Evolutionary conservation across 2,888 invertebrate genomes (phyloP).

Genomic region (Alcis repandata): DNA sequence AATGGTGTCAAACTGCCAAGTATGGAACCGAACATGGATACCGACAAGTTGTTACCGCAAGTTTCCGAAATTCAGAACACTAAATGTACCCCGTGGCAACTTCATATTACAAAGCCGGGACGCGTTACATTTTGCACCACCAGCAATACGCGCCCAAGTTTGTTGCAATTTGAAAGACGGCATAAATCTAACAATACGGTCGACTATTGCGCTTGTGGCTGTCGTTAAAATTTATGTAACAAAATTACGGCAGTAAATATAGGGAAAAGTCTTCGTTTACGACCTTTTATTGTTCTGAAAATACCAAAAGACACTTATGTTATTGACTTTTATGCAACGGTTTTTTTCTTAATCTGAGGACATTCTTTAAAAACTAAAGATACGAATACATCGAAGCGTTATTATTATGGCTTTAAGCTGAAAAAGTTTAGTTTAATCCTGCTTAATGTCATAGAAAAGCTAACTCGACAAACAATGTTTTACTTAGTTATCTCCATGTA

Average conservation of each 20-base stretch:
- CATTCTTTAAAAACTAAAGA: background rate
- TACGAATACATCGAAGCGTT: background rate
- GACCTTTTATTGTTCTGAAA: conserved; percentile 10
- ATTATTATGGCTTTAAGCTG: background rate
- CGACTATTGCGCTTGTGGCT: conserved; percentile 40
- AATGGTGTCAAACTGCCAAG: conserved; percentile 60
- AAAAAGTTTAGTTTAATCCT: background rate
- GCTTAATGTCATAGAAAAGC: conserved; percentile 5
- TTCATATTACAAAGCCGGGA: conserved; percentile 41
- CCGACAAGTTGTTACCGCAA: conserved; percentile 53
- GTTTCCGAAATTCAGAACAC: conserved; percentile 50
- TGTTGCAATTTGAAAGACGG: conserved; percentile 47
- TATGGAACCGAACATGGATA: conserved; percentile 49
- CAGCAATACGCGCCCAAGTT: conserved; percentile 44
- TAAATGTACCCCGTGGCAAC: conserved; percentile 35
- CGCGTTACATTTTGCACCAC: conserved; percentile 44
- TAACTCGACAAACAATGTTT: background rate
- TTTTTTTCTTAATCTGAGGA: background rate
- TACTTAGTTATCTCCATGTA: too few species aligned
- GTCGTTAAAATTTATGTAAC: conserved; percentile 35
- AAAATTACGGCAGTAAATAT: conserved; percentile 35
- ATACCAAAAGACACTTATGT: background rate
- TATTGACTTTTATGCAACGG: background rate
- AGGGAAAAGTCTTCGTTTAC: conserved; percentile 20
- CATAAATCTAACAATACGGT: conserved; percentile 44